Conservation (phyloP, 2,888 invertebrate species). For the Chymomyza amoena region DNA sequence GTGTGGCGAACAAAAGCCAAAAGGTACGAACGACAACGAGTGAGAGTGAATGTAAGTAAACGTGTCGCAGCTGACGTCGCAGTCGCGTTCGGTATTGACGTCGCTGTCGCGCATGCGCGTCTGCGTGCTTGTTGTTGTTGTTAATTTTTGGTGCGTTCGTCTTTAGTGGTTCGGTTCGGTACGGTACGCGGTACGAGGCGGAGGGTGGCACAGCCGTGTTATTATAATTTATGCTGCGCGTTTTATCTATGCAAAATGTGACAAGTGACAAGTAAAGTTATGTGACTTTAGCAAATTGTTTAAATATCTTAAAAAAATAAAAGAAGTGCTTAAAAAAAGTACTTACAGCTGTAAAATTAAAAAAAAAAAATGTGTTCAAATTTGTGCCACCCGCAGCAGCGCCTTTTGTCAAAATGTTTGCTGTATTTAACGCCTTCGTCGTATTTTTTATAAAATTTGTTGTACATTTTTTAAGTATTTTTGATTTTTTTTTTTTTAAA, state of each 20-base stretch:
- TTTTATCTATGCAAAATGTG: slow-evolving; percentile 49
- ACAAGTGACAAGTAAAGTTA: slow-evolving; percentile 39
- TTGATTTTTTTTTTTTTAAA: background rate
- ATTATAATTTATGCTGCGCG: slow-evolving; percentile 49
- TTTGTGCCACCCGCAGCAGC: slow-evolving; percentile 49
- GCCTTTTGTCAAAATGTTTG: slow-evolving; percentile 2
- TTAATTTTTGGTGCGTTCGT: background rate
- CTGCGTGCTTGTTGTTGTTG: background rate
- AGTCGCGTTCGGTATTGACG: too few relatives aligned
- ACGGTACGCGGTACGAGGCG: too few relatives aligned
- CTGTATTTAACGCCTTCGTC: background rate
- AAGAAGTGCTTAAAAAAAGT: background rate
- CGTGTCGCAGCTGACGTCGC: slow-evolving; percentile 41
- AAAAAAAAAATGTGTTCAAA: background rate
- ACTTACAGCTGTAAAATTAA: background rate
- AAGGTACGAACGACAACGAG: slow-evolving; percentile 15
- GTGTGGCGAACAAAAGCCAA: background rate
- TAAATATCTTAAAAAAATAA: slow-evolving; percentile 43
- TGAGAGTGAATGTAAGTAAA: slow-evolving; percentile 73
- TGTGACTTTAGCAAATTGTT: slow-evolving; percentile 46
- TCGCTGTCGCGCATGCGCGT: slow-evolving; percentile 57
- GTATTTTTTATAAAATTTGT: background rate
- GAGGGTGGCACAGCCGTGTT: slow-evolving; percentile 47
- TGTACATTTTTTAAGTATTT: background rate
- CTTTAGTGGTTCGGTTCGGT: background rate